Base-by-base conservation (phyloP, 2,113 vertebrate species). In the Sinocyclocheilus grahami region DNA sequence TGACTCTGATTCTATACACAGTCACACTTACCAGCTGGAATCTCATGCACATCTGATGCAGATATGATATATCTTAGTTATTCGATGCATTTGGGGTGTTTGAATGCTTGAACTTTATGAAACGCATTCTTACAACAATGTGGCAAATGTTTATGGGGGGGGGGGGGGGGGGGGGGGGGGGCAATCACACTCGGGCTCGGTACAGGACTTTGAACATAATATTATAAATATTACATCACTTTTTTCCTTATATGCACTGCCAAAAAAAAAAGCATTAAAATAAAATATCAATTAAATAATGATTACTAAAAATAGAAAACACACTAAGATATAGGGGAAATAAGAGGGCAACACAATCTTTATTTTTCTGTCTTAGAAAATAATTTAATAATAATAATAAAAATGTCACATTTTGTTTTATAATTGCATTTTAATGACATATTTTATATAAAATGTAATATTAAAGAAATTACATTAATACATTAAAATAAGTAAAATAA, bases 31-130 rank as follows among this genome's bases (percentile, higher is more conserved):
- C 58, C 39, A 58, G 83, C 71, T 83, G 72, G 78, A 53, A 82
- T 87, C 71, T 63, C 55, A 69, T 48, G 30, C 58, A 60, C 84
- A 86, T 84, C 69, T 86, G 33, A 39, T 6, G 27, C 46, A 55
- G 88, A 87, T 89, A 89, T 85, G 62, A 78, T 87, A 9, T 89
- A 89, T 89, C 88, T 89, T n/a, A 89, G 85, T 80, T 74, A 89
- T 87, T 79, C 63, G 8, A 37, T 87, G 85, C 69, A 87, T 82
- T 84, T 85, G 42, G 76, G 87, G 86, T 78, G 88, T 80, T 85
- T 1, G 30, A 11, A 87, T 80, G 83, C 83, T 76, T 82, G 46
- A 82, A 82, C 60, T 62, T 77, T 86, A 60, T 76, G 24, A 60
- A 88, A 79, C 53, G 78, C 85, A 85, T 89, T 87, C 85, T 72